These are phyloP conservation scores for Carapus acus DNA, from an alignment of 2,797 vertebrate species.

Conservation along the genomic window DNA sequence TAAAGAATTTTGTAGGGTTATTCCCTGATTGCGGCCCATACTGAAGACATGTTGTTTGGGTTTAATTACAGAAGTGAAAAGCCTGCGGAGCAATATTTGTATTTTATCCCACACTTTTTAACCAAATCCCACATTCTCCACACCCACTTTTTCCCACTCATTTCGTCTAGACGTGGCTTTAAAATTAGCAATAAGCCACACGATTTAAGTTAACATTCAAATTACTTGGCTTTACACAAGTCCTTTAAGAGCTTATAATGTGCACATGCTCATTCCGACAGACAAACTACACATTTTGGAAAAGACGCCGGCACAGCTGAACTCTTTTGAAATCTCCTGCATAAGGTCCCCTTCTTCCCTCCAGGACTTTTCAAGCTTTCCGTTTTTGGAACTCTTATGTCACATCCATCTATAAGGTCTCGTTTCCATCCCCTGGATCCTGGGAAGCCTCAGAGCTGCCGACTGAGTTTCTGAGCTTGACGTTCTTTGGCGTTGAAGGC, in stretches of 20 bases:
- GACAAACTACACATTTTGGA: conserved; percentile 33
- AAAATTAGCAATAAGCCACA: conserved; percentile 52
- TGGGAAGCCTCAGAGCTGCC: conserved; percentile 72
- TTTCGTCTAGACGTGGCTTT: conserved; percentile 49
- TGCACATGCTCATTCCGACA: conserved; percentile 27
- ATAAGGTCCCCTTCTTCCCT: conserved; percentile 7
- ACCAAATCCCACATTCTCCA: conserved; percentile 41
- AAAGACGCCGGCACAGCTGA: conserved; percentile 43
- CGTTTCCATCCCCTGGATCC: not conserved
- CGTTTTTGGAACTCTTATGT: conserved; percentile 8
- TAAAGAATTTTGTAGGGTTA: conserved; percentile 34
- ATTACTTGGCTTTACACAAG: conserved; percentile 48
- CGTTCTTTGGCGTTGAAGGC: conserved; percentile 81
- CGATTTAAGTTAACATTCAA: conserved; percentile 51
- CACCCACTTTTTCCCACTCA: conserved; percentile 47
- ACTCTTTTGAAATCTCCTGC: conserved; percentile 23
- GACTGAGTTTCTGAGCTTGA: conserved; percentile 84
- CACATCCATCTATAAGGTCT: conserved; percentile 3
- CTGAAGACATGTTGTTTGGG: conserved; percentile 17
- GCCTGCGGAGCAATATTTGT: conserved; percentile 27
- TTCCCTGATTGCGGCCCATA: not conserved
- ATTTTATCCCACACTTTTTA: conserved; percentile 22
- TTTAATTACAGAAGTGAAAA: conserved; percentile 57
- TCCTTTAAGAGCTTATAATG: conserved; percentile 27
- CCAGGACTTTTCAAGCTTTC: conserved; percentile 9